These are phyloP conservation scores for Eira barbara DNA, from an alignment of 2,113 vertebrate genomes.

Conservation along the genomic window DNA sequence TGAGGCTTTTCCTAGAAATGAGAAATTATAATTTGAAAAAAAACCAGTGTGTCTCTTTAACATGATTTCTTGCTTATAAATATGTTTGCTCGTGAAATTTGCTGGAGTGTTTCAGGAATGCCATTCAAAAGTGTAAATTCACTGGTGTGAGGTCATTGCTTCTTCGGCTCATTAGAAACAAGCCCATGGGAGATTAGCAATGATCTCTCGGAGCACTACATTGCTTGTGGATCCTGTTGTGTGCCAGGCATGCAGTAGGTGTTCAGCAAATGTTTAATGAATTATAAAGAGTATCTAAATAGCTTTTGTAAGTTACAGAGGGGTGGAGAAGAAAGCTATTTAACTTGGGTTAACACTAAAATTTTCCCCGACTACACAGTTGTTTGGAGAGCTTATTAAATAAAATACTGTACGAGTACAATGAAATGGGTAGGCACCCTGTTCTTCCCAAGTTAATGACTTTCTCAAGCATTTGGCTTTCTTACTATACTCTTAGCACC, in stretches of 20 bases:
- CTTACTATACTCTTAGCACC: slow-evolving; percentile 50
- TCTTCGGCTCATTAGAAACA: slow-evolving; percentile 49
- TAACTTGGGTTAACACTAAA: slow-evolving; percentile 46
- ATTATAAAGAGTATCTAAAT: slow-evolving; percentile 36
- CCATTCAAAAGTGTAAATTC: slow-evolving; percentile 9
- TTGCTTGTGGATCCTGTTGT: slow-evolving; percentile 44
- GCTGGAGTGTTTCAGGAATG: neutral
- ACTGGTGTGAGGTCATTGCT: slow-evolving; percentile 14
- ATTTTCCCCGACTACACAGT: slow-evolving; percentile 43
- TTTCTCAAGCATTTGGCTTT: slow-evolving; percentile 61
- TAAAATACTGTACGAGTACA: slow-evolving; percentile 32
- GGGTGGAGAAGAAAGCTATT: slow-evolving; percentile 34
- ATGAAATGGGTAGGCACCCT: slow-evolving; percentile 37
- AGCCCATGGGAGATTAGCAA: neutral
- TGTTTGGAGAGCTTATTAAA: slow-evolving; percentile 50
- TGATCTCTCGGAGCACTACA: neutral
- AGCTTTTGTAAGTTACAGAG: slow-evolving; percentile 19
- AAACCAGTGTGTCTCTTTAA: neutral
- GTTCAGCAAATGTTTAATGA: neutral
- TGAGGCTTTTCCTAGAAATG: slow-evolving; percentile 19
- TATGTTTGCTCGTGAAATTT: slow-evolving; percentile 23
- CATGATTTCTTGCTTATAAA: neutral
- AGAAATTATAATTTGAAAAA: neutral
- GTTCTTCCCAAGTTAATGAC: slow-evolving; percentile 52
- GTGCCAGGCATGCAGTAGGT: slow-evolving; percentile 8